These are phyloP conservation scores for Labrus mixtus DNA, from an alignment of 2,113 vertebrate species.

Conservation along the genomic window DNA sequence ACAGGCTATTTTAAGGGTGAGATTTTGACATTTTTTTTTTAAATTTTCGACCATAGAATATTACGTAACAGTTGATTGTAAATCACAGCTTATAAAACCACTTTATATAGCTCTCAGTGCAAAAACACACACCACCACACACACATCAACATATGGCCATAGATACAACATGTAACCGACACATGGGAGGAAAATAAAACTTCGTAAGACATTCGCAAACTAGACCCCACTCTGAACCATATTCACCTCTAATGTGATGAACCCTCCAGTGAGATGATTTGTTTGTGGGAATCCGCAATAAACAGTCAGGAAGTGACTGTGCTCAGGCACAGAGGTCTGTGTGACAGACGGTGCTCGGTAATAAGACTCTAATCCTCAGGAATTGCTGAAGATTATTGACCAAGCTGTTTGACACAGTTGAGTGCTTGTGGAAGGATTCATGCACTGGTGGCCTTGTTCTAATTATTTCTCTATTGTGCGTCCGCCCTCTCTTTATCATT, in stretches of 20 bases:
- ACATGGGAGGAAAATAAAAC: background rate
- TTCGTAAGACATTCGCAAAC: conserved; percentile 11
- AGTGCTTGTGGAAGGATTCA: conserved; percentile 69
- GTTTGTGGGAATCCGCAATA: conserved; percentile 18
- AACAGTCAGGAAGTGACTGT: conserved; percentile 56
- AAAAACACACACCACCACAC: background rate
- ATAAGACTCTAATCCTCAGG: conserved; percentile 83
- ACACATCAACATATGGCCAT: background rate
- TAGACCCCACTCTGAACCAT: background rate
- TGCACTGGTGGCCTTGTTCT: conserved; percentile 68
- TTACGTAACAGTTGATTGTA: conserved; percentile 30
- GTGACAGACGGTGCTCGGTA: conserved; percentile 79
- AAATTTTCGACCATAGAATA: no score
- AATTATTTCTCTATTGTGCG: conserved; percentile 73
- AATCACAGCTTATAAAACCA: conserved; percentile 18
- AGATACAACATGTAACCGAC: background rate
- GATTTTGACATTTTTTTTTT: no score
- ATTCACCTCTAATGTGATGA: conserved; percentile 16
- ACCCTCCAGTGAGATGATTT: conserved; percentile 11
- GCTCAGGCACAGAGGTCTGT: conserved; percentile 62
- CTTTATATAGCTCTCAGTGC: background rate
- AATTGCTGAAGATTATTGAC: conserved; percentile 84
- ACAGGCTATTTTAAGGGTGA: background rate
- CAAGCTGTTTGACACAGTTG: conserved; percentile 82
- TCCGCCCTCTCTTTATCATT: conserved; percentile 52